Base-by-base conservation (phyloP, 2,113 vertebrate genomes). In the Apeltes quadracus region DNA sequence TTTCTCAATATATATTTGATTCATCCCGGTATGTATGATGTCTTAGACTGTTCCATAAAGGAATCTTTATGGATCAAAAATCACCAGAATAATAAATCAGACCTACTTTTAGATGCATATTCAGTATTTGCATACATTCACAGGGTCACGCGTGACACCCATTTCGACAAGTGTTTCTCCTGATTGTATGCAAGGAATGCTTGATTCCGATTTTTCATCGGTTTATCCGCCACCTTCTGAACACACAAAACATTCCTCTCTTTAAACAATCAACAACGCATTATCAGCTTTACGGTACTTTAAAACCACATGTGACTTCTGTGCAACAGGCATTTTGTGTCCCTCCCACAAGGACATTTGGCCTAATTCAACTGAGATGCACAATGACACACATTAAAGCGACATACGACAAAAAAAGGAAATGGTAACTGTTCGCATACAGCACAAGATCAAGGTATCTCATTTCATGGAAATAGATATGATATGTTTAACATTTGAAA, bases 111-210 rank as follows among this genome's bases (percentile, higher is more conserved):
- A 90, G 91, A 94, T 91, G 93, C 90, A 91, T 90, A 88, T 94
- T 95, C 94, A 95, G 75, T 94, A 90, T 90, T 95, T 97, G 97
- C 97, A 98, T 95, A 97, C 96, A 98, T 97, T 98, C 96, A 94
- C 92, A 93, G 94, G 93, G 92, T 94, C 93, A 93, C 90, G 11
- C 85, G 91, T 91, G 81, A 92, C 92, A 91, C 94, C 91, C 91
- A 87, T 72, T 83, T 44, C 75, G 61, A 81, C 63, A 83, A 81
- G 54, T 32, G 23, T 76, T 76, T 81, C 90, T 89, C 88, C 90
- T 92, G 90, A 91, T 72, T 61, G 89, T 90, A 88, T 86, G 90
- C 85, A 92, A 95, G 94, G 95, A 97, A 95, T 95, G 95, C 92
- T 90, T 92, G 84, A 54, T 88, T 90, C 81, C 80, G 34, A 58